Evolutionary conservation across 1,140 invertebrate genomes (phyloP).

Genomic region (Drosophila bocki): DNA sequence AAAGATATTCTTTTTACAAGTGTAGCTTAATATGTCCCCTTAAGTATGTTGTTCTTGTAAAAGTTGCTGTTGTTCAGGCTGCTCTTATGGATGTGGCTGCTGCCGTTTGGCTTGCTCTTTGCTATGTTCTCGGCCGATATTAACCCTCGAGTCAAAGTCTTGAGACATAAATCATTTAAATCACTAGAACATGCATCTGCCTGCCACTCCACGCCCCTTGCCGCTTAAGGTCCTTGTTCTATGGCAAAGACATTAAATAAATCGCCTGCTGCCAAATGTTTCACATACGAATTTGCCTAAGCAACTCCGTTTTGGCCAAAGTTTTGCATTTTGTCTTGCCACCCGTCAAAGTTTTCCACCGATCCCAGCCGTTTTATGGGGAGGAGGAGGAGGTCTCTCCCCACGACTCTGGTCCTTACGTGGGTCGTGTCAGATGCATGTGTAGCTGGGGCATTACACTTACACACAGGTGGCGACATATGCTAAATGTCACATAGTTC

Average conservation of each 20-base stretch:
- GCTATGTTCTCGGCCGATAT: slow-evolving; percentile 61
- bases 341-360: slow-evolving; percentile 36
- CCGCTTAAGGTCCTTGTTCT: slow-evolving; percentile 17
- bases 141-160: slow-evolving; percentile 76
- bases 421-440: slow-evolving; percentile 67
- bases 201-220: slow-evolving; percentile 13
- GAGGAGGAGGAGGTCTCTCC: background rate
- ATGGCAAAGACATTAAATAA: slow-evolving; percentile 81
- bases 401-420: slow-evolving; percentile 12
- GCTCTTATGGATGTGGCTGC: slow-evolving; percentile 37
- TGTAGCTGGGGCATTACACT: slow-evolving; percentile 76
- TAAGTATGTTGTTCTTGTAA: slow-evolving; percentile 37
- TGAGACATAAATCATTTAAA: slow-evolving; percentile 82
- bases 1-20: background rate
- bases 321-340: slow-evolving; percentile 73
- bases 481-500: slow-evolving; percentile 78
- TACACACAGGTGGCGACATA: slow-evolving; percentile 81
- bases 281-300: slow-evolving; percentile 82
- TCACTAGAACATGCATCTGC: slow-evolving; percentile 80
- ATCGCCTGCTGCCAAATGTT: slow-evolving; percentile 82
- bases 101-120: slow-evolving; percentile 36
- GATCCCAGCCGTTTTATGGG: background rate
- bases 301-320: slow-evolving; percentile 70
- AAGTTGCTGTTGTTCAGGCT: slow-evolving; percentile 23
- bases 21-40: slow-evolving; percentile 33